Evolutionary conservation across 2,797 vertebrate species (phyloP).

Genomic region (Malurus leucopterus): DNA sequence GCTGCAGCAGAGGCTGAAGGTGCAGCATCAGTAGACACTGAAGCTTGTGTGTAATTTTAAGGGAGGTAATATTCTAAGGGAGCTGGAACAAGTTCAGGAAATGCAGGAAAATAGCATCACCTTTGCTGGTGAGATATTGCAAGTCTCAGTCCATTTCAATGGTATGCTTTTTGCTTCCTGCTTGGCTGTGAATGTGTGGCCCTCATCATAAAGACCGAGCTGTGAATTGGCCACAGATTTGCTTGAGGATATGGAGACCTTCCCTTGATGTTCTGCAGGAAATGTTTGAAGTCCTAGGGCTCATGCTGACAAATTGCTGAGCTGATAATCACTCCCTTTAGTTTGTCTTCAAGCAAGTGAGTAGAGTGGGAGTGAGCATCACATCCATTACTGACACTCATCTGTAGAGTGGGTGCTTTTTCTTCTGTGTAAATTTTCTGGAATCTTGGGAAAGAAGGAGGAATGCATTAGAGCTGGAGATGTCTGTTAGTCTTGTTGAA

Average conservation of each 20-base stretch:
- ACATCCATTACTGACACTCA: neutral
- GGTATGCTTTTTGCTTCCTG: neutral
- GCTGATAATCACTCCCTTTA: neutral
- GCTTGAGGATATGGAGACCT: neutral
- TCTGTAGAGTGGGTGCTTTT: neutral
- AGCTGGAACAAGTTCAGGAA: neutral
- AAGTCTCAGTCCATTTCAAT: neutral
- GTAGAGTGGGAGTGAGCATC: neutral
- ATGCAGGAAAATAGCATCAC: neutral
- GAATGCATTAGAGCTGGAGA: neutral
- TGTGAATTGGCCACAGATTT: neutral
- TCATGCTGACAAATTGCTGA: neutral
- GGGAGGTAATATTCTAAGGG: neutral
- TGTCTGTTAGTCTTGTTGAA: neutral
- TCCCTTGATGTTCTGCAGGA: neutral
- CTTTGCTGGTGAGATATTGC: neutral
- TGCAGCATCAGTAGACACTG: neutral
- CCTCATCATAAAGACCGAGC: neutral
- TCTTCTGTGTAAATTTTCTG: neutral
- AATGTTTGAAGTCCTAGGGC: neutral
- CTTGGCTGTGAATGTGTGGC: neutral
- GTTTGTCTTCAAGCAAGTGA: neutral
- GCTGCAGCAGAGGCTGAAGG: neutral
- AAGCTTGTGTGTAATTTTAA: neutral
- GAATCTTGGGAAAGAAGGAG: neutral